Evolutionary conservation across 2,113 vertebrate species (phyloP).

Genomic region (Alectura lathami): DNA sequence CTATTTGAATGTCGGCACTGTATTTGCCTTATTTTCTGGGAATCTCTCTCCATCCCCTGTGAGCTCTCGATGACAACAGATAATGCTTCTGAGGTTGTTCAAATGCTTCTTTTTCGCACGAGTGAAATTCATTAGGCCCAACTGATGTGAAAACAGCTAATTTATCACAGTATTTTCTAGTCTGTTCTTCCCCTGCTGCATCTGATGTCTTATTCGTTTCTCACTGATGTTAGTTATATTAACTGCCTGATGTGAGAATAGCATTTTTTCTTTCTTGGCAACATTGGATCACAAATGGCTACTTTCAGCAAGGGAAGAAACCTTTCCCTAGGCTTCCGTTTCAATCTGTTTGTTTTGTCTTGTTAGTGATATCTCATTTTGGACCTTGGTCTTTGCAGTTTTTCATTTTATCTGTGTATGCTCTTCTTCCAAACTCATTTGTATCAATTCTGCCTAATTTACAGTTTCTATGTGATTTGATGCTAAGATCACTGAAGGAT

Average conservation of each 20-base stretch:
- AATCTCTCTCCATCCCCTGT: not conserved
- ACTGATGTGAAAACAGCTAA: not conserved
- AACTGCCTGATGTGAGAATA: not conserved
- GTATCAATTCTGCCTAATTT: not conserved
- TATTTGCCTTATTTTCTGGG: not conserved
- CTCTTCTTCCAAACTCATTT: not conserved
- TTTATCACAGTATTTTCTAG: not conserved
- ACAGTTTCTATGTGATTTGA: not conserved
- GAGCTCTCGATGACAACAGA: not conserved
- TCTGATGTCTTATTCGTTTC: not conserved
- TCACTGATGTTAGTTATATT: not conserved
- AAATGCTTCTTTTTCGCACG: not conserved
- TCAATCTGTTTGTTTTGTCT: not conserved
- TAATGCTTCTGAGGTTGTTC: not conserved
- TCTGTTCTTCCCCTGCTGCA: not conserved
- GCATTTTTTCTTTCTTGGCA: not conserved
- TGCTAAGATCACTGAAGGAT: not conserved
- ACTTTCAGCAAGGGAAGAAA: not conserved
- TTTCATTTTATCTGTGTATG: not conserved
- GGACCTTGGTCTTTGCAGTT: not conserved
- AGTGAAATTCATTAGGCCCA: not conserved
- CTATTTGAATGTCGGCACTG: not conserved
- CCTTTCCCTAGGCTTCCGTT: not conserved
- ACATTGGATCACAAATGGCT: rapidly evolving
- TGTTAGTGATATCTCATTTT: not conserved